A percentile compares a stretch with the other conserved stretches of the same genome.
Evolutionary conservation across 2,113 vertebrate species (phyloP).

Genomic region (Edolisoma coerulescens): DNA sequence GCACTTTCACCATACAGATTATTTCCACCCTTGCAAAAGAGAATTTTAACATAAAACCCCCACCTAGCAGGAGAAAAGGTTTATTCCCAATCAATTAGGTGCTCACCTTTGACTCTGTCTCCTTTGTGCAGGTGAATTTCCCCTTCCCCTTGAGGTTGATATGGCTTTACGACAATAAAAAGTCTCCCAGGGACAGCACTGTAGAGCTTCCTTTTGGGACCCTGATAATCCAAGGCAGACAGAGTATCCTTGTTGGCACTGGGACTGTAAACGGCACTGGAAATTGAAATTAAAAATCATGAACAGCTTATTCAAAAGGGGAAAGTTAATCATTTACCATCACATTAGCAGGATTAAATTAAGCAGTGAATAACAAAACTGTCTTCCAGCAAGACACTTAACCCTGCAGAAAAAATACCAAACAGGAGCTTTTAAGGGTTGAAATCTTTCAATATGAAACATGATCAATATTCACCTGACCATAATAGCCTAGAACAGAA

Average conservation of each 20-base stretch:
- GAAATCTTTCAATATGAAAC: neutral
- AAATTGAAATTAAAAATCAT: neutral
- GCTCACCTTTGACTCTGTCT: constrained; percentile 93
- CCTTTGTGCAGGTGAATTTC: constrained; percentile 92
- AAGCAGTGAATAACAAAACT: neutral
- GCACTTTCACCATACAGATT: neutral
- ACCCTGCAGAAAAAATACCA: neutral
- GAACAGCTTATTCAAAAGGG: neutral
- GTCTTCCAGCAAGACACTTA: neutral
- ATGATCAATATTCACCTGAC: neutral
- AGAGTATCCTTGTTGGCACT: constrained; percentile 73
- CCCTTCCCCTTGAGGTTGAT: constrained; percentile 88
- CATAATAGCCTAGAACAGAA: neutral
- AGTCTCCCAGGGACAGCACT: constrained; percentile 92
- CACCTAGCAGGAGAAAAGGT: neutral
- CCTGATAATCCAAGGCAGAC: constrained; percentile 73
- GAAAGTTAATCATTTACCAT: neutral
- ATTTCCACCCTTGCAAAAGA: neutral
- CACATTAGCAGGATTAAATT: neutral
- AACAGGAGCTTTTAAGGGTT: neutral
- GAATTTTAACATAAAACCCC: neutral
- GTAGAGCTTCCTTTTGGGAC: constrained; percentile 90
- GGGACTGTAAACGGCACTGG: constrained; percentile 71
- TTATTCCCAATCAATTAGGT: neutral
- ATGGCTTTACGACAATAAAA: constrained; percentile 87